phyloP scores from a whole-genome alignment of 2,797 vertebrate genomes.

The Champsocephalus esox region DNA sequence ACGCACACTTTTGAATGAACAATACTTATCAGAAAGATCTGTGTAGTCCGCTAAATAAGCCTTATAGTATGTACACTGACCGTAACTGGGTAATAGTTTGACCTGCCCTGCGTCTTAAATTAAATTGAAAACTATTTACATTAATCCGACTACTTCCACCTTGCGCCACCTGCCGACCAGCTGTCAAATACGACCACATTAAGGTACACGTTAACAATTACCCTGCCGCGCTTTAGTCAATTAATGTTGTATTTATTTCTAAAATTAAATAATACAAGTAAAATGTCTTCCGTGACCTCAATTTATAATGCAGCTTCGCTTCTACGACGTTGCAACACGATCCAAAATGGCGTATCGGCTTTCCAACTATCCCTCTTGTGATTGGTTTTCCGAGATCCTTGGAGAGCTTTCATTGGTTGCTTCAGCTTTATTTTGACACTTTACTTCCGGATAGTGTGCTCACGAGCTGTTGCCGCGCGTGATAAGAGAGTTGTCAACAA shows the following conservation, averaged over 20 bases:
- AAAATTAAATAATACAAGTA: not conserved
- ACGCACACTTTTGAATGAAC: too few relatives aligned
- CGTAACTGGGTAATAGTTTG: fast-evolving
- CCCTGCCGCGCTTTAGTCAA: fast-evolving
- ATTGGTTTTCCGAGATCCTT: constrained; percentile 61
- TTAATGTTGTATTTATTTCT: fast-evolving
- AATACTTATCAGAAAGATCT: fast-evolving
- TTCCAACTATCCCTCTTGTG: constrained; percentile 43
- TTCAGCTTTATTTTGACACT: constrained; percentile 27
- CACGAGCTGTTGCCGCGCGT: constrained; percentile 17
- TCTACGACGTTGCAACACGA: constrained; percentile 20
- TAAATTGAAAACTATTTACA: not conserved
- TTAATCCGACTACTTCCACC: constrained; percentile 55
- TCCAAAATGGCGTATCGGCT: constrained; percentile 75
- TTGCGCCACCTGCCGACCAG: constrained; percentile 40
- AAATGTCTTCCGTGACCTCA: not conserved
- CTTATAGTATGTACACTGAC: fast-evolving
- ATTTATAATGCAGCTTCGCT: not conserved
- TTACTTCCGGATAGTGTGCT: constrained; percentile 38
- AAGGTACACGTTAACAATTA: not conserved
- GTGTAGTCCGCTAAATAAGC: fast-evolving
- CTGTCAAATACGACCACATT: not conserved
- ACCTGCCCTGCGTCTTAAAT: not conserved
- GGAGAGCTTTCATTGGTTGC: constrained; percentile 63
- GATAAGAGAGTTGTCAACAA: not conserved